Base-by-base conservation (phyloP, 2,888 invertebrate species). In the Drosophila kambysellisi region DNA sequence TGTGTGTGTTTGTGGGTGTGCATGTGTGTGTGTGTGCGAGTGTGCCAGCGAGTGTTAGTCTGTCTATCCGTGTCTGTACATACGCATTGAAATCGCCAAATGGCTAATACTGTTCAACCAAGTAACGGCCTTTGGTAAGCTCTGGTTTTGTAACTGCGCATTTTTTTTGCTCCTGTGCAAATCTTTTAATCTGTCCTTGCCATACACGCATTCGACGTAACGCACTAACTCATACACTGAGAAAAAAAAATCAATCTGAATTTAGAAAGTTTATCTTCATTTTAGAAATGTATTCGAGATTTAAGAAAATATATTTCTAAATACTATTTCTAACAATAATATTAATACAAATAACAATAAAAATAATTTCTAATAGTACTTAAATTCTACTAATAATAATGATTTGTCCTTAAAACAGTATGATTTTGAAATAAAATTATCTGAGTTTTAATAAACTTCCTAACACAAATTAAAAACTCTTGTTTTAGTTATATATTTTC, bases 141-240 rank as follows among this genome's bases (percentile, higher is more conserved):
- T 77, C 57, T 60, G 62, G 60, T 74, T 46, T 51, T 58, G 33
- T 64, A 67, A 51, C 20, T 70, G 52, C 2, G 50, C 2, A 30
- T 51, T 25, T 67, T 58, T 69, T 54, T 50, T 46, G 8, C 57
- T 57, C 17, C 50, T 64, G 50, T 64, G 73, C 52, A 86, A 83
- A 82, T 83, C 88, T 85, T 72, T 88, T 90, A 91, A 90, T 88
- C 89, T 88, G 81, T 80, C 82, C 79, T 76, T 80, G 76, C 72
- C 78, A 76, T 74, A 76, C 81, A 70, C 70, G 56, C 73, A 58
- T 17, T 39, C n/a, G 48, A 62, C 57, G 5, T 39, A 37, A 48
- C 7, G 30, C 5, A 58, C 41, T 62, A 29, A 63, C 54, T 48
- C 63, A 50, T 8, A 53, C 33, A 17, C 50, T 30, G 29, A 8